A percentile compares a stretch with the other conserved stretches of the same genome.
Evolutionary conservation across 1,140 invertebrate species (phyloP).

Genomic region (Anthonomus grandis): DNA sequence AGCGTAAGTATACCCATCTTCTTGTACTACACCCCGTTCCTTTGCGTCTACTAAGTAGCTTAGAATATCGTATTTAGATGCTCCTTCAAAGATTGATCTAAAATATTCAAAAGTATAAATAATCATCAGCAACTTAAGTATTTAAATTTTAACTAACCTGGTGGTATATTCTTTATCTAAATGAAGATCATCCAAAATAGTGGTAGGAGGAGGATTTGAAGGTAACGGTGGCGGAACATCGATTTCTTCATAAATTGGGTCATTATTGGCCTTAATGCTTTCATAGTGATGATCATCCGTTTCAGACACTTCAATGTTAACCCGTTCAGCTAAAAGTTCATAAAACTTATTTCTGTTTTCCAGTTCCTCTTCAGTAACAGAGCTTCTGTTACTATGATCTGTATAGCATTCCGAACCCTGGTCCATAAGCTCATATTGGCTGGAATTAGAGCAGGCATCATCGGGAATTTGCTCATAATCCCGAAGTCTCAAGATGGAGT

Average conservation of each 20-base stretch:
- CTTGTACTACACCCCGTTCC: constrained; percentile 64
- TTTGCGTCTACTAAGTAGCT: constrained; percentile 84
- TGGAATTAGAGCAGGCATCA: constrained; percentile 53
- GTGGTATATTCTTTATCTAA: constrained; percentile 57
- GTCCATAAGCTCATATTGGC: constrained; percentile 53
- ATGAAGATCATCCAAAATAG: constrained; percentile 56
- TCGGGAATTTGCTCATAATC: constrained; percentile 48
- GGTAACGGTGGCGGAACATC: constrained; percentile 76
- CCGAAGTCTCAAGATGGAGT: constrained; percentile 57
- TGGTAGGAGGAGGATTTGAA: constrained; percentile 65
- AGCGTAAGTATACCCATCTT: constrained; percentile 60
- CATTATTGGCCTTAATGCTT: constrained; percentile 65
- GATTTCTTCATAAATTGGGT: constrained; percentile 88
- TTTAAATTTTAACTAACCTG: constrained; percentile 39
- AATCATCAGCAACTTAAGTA: neutral
- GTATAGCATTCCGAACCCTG: constrained; percentile 65
- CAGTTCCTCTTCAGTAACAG: constrained; percentile 56
- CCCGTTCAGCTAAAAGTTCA: constrained; percentile 63
- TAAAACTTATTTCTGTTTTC: constrained; percentile 63
- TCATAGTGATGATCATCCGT: constrained; percentile 72
- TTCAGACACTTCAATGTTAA: constrained; percentile 59
- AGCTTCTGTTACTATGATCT: constrained; percentile 50
- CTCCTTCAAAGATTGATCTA: constrained; percentile 76
- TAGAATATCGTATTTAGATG: constrained; percentile 84
- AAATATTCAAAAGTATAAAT: constrained; percentile 21